Percentiles rank a stretch among this genome's conserved stretches.
Evolutionary conservation across 2,888 invertebrate species (phyloP).

Genomic region (Asteroscopus sphinx): DNA sequence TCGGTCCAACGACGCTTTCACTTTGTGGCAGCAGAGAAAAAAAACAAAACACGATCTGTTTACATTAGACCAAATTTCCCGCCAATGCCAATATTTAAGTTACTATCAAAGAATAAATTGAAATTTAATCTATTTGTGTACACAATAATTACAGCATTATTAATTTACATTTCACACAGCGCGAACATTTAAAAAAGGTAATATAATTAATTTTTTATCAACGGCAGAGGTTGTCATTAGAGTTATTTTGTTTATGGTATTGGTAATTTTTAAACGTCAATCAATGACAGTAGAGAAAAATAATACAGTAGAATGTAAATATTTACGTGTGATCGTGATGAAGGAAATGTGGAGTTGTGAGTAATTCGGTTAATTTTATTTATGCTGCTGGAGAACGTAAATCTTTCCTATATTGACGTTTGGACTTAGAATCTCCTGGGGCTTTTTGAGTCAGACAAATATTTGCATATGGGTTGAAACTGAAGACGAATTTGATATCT

Average conservation of each 20-base stretch:
- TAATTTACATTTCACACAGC: slow-evolving; percentile 52
- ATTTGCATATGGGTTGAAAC: slow-evolving; percentile 18
- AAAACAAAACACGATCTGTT: slow-evolving; percentile 67
- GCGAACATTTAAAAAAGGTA: slow-evolving; percentile 47
- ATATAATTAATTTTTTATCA: slow-evolving; percentile 7
- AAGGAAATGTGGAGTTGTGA: background rate
- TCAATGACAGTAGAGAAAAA: slow-evolving; percentile 35
- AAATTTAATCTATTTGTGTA: slow-evolving; percentile 2
- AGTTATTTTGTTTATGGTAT: slow-evolving; percentile 44
- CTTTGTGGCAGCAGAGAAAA: slow-evolving; percentile 48
- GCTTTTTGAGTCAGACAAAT: slow-evolving; percentile 22
- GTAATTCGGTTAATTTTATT: background rate
- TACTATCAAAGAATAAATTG: slow-evolving; percentile 12
- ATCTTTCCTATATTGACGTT: slow-evolving; percentile 1
- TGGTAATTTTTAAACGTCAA: background rate
- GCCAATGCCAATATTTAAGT: slow-evolving; percentile 53
- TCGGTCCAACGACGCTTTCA: slow-evolving; percentile 61
- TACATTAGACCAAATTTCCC: slow-evolving; percentile 57
- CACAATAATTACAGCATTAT: slow-evolving; percentile 5
- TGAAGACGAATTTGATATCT: slow-evolving; percentile 13
- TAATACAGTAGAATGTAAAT: slow-evolving; percentile 44
- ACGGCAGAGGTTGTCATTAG: slow-evolving; percentile 23
- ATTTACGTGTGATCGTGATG: slow-evolving; percentile 16
- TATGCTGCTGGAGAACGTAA: background rate
- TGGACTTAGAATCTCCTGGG: slow-evolving; percentile 7